Base-by-base conservation (phyloP, 2,888 invertebrate genomes). In the Prosopocoilus inquinatus region DNA sequence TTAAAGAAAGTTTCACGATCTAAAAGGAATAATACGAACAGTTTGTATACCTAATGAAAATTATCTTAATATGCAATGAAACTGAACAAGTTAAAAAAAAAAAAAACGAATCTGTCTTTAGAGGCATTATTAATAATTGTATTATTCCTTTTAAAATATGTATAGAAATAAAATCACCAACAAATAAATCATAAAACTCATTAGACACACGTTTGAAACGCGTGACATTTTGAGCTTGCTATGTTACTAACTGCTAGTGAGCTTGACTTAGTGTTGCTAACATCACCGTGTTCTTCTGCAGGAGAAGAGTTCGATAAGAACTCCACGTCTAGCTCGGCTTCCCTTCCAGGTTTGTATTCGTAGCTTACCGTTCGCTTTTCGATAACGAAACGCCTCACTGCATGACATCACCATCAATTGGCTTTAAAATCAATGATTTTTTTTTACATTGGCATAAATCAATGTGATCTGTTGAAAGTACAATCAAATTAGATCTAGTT, bases 301-400 rank as follows among this genome's bases (percentile, higher is more conserved):
- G 79, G 81, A 77, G 84, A 85, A 75, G 84, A 85, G 78, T 83
- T 82, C 79, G 85, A 85, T 81, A 85, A 83, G 79, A 84, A 84
- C 76, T 85, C 85, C 79, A 84, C 83, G 78, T 84, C 85, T 78
- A 85, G 84, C 78, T 84, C 85, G 71, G 82, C 84, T 70, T 85
- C 84, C 67, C 78, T 85, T 74, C 83, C 84, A 85, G 85, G 85
- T 86, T 82, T 81, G 82, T 82, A 76, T 63, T 62, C 57, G 20
- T 46, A 50, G 55, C 55, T 57, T 53, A 52, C 50, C 58, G 55
- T 53, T 50, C 12, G 55, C 55, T 58, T 57, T 46, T 32, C 36
- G 36, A 43, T 44, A 39, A 28, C 33, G 33, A 43, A 50, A 50
- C 50, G 15, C 11, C 9, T 34, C 34, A 33, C 33, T 15, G 47